Conservation (phyloP, 2,113 vertebrate species). For the Phycodurus eques region DNA sequence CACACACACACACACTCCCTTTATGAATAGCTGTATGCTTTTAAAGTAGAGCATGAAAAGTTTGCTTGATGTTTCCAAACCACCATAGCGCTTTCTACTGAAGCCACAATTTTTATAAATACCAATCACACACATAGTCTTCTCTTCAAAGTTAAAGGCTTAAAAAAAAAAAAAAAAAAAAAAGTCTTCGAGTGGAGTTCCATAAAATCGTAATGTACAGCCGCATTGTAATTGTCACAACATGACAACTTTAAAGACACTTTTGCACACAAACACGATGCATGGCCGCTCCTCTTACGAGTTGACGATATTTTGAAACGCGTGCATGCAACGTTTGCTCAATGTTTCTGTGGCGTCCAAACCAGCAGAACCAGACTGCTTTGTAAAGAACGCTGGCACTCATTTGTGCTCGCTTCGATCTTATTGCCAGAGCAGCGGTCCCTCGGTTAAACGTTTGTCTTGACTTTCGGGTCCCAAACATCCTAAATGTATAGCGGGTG, state of each 20-base stretch:
- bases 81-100: neutral
- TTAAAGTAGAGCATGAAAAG: neutral
- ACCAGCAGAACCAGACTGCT: neutral
- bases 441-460: too few relatives aligned
- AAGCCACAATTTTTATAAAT: neutral
- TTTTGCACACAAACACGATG: neutral
- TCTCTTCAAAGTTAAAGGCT: neutral
- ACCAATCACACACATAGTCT: too few relatives aligned
- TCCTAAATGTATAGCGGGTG: too few relatives aligned
- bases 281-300: too few relatives aligned
- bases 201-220: neutral
- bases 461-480: too few relatives aligned
- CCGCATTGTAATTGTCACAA: neutral
- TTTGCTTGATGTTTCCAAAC: conserved; percentile 11
- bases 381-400: neutral
- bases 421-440: too few relatives aligned
- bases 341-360: neutral
- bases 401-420: neutral
- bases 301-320: too few relatives aligned
- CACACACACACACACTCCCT: neutral
- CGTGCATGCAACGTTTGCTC: neutral
- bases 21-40: neutral
- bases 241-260: neutral
- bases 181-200: neutral
- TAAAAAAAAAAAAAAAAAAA: neutral